Evolutionary conservation across 2,888 invertebrate genomes (phyloP), one percentile per base, ranked within the genome.

Genomic region (Ormia ochracea): DNA sequence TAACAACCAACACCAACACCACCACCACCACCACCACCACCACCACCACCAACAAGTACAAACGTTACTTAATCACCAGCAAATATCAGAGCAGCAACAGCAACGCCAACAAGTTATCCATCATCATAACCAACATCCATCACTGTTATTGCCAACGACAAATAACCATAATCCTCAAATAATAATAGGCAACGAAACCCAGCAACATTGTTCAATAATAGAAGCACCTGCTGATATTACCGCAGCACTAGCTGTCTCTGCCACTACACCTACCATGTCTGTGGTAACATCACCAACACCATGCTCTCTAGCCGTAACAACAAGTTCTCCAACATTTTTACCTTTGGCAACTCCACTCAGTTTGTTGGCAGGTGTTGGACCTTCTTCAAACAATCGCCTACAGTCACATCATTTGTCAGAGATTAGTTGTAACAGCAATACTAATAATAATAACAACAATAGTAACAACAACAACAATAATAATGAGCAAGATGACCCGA

Each of bases 401-500:
- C 80, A 66, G 76, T 31, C 80, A 72, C 72, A 72, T 68, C 80
- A 76, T 48, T 38, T 76, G 66, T 72, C 72, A 38, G 68, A 73
- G 78, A 78, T 78, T 78, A 78, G 74, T 54, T 74, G 56, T 58
- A 81, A 77, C 69, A 61, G 48, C 61, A 65, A 65, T 66, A 66
- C 48, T 38, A 58, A 65, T 48, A 65, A 28, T 38, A 52, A 45
- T 28, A 75, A 38, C 38, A 74, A 38, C 26, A 69, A 26, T 23
- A 59, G 45, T 21, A 75, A 33, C 28, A 63, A 36, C 38, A 66
- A 28, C 21, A 78, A 63, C 21, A 68, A 50, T 48, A 61, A 23
- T 65, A 70, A 54, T 83, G 86, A 85, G 83, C 87, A 87, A 63
- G 86, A 92, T 84, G 91, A 93, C 85, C 95, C 95, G 78, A 95